Base-by-base conservation (phyloP, 2,797 vertebrate genomes). In the Nyctalus aviator region DNA sequence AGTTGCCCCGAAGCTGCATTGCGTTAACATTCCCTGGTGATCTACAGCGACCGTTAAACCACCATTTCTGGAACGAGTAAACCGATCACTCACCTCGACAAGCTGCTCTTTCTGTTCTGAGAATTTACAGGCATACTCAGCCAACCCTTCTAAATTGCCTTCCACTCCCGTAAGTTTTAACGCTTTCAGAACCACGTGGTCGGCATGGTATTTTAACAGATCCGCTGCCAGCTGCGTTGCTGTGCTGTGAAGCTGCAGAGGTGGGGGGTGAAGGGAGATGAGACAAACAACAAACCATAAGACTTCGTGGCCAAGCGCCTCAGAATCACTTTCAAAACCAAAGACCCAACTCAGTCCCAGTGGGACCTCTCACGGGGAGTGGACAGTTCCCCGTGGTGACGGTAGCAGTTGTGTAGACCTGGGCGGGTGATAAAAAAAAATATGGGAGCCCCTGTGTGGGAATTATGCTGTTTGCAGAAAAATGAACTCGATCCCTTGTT, bases 81-180 rank as follows among this genome's bases (percentile, higher is more conserved):
- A 77, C 30, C 1, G 41, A 6, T 48, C 84, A 98, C 98, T 98
- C 91, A 99, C 99, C 99, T 99, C 99, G 90, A 99, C 98, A 96
- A 99, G 99, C 96, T 99, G 99, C 77, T 99, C 99, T 97, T 99
- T 99, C 98, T 99, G 99, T 97, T 99, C 99, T 1, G 99, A 99
- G 69, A 99, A 98, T 44, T 98, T 99, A 94, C 99, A 99, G 3
- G 99, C 99, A 96, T 99, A 99, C 96, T 99, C 99, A 5, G 99
- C 99, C 96, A 99, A 98, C 9, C 98, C 98, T 98, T 99, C 99
- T 97, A 99, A 98, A 98, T 99, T 99, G 97, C 99, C 99, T 98
- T 99, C 99, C 8, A 98, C 98, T 68, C 99, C 99, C 41, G 98
- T 99, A 30, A 98, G 98, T 97, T 99, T 99, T 96, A 99, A 98